phyloP scores from a whole-genome alignment of 2,888 invertebrate genomes.

The Drosophila conformis region DNA sequence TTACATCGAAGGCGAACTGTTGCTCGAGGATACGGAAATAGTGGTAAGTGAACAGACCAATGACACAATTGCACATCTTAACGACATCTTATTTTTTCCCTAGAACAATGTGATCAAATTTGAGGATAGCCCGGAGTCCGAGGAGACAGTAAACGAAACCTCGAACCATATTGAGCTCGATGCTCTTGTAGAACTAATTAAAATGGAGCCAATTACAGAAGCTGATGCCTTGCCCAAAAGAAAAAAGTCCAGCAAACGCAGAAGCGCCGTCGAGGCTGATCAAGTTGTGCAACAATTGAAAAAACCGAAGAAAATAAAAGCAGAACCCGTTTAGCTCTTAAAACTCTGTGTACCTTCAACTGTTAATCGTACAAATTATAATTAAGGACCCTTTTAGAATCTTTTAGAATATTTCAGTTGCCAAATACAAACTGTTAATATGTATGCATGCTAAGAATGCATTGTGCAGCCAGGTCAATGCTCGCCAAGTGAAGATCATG shows the following conservation, averaged over 20 bases:
- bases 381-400: constrained; percentile 3
- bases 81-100: not conserved
- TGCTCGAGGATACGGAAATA: constrained; percentile 38
- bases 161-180: constrained; percentile 60
- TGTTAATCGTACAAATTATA: constrained; percentile 36
- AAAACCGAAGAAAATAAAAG: constrained; percentile 68
- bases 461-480: not conserved
- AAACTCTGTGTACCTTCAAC: constrained; percentile 15
- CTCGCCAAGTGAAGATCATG: not conserved
- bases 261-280: constrained; percentile 32
- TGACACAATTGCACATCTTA: not conserved
- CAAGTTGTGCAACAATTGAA: constrained; percentile 34
- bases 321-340: constrained; percentile 55
- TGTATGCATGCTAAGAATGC: not conserved
- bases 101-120: constrained; percentile 58
- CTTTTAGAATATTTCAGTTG: not conserved
- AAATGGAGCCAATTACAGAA: constrained; percentile 51
- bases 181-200: constrained; percentile 67
- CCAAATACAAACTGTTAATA: constrained; percentile 20
- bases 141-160: constrained; percentile 16
- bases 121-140: constrained; percentile 45
- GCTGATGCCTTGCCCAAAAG: constrained; percentile 26
- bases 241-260: constrained; percentile 55
- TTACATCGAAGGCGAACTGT: constrained; percentile 83
- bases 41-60: constrained; percentile 25